A percentile compares a stretch with the other conserved stretches of the same genome.
phyloP scores from a whole-genome alignment of 2,113 vertebrate genomes.

The Lepisosteus osseus region DNA sequence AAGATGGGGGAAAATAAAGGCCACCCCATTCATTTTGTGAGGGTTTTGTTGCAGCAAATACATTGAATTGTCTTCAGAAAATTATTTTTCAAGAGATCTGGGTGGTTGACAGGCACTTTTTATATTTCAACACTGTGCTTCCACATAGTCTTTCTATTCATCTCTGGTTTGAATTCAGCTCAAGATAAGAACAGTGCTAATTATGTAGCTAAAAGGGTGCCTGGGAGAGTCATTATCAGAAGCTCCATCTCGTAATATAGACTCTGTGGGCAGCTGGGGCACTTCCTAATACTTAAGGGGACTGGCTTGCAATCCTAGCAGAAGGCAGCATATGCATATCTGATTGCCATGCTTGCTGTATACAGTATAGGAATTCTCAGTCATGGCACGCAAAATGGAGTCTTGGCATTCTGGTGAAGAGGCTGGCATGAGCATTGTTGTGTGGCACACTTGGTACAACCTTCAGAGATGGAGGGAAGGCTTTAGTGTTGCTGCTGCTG shows the following conservation, averaged over 20 bases:
- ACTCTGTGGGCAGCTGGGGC: slow-evolving; percentile 75
- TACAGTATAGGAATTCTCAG: slow-evolving; percentile 37
- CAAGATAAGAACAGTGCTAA: slow-evolving; percentile 81
- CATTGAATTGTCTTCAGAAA: too few species aligned
- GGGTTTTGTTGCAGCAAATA: slow-evolving; percentile 26
- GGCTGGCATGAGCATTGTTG: slow-evolving; percentile 22
- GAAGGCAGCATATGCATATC: slow-evolving; percentile 30
- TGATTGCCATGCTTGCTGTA: slow-evolving; percentile 22
- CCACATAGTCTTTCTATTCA: slow-evolving; percentile 48
- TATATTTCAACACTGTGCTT: too few species aligned
- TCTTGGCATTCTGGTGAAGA: slow-evolving; percentile 10
- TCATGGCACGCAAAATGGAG: slow-evolving; percentile 22
- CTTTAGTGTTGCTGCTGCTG: background rate
- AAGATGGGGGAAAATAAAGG: slow-evolving; percentile 49
- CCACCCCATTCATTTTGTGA: slow-evolving; percentile 44
- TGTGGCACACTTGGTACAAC: background rate
- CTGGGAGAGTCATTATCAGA: slow-evolving; percentile 79
- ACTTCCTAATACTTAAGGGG: slow-evolving; percentile 43
- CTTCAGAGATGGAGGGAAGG: background rate
- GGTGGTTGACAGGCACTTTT: too few species aligned
- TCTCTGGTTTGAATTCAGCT: slow-evolving; percentile 71
- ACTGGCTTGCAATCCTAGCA: slow-evolving; percentile 23
- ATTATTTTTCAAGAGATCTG: too few species aligned
- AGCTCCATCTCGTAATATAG: slow-evolving; percentile 77
- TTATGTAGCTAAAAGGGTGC: slow-evolving; percentile 76